phyloP scores from a whole-genome alignment of 2,888 invertebrate genomes.

The Pantelozetes paolii region DNA sequence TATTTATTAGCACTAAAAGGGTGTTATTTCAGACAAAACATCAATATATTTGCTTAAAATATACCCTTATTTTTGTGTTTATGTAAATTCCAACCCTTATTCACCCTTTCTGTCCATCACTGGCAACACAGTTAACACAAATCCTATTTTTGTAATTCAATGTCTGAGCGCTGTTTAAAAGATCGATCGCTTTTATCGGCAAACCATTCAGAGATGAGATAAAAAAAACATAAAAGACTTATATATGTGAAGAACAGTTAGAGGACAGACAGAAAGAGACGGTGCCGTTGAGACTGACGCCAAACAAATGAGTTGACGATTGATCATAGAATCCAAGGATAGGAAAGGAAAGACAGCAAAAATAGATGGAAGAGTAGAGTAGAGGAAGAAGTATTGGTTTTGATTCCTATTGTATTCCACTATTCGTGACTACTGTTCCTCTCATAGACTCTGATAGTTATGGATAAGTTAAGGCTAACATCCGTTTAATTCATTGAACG shows the following conservation, averaged over 20 bases:
- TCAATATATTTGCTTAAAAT: no score
- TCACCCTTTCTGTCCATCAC: no score
- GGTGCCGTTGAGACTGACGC: conserved; percentile 10
- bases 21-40: no score
- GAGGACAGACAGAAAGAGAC: conserved; percentile 13
- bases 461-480: not conserved
- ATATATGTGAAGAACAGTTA: not conserved
- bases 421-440: conserved; percentile 13
- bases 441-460: conserved; percentile 11
- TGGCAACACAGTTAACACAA: no score
- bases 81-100: no score
- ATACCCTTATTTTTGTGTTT: no score
- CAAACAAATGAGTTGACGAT: conserved; percentile 12
- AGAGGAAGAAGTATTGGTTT: not conserved
- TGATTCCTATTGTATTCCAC: not conserved
- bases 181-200: not conserved
- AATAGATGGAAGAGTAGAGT: not conserved
- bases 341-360: not conserved
- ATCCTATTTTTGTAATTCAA: no score
- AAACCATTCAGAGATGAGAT: not conserved
- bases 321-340: conserved; percentile 2
- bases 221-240: not conserved
- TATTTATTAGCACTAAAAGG: no score
- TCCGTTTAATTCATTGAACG: conserved; percentile 24
- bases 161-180: not conserved